Conservation (phyloP, 2,888 invertebrate genomes). For the Nasonia oneida region DNA sequence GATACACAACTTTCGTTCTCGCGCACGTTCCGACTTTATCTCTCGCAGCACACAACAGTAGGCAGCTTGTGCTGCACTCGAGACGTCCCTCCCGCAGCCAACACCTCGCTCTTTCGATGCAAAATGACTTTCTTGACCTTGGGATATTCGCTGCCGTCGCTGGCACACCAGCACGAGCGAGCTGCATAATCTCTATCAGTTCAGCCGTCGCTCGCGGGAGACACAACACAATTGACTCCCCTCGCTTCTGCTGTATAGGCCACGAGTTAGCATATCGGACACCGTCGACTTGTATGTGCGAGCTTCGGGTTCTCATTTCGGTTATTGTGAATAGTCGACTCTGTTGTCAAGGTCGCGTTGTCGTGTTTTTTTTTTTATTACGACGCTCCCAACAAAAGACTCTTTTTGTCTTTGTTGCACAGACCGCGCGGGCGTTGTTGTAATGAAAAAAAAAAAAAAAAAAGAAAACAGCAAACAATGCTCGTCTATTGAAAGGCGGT, state of each 20-base stretch:
- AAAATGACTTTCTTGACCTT: conserved; percentile 28
- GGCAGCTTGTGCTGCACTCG: background rate
- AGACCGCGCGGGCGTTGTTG: background rate
- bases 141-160: conserved; percentile 8
- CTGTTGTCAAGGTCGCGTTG: background rate
- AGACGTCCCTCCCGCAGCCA: background rate
- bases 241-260: background rate
- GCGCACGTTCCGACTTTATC: background rate
- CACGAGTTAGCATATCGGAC: background rate
- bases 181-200: conserved; percentile 40
- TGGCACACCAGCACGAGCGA: background rate
- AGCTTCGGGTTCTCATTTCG: background rate
- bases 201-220: background rate
- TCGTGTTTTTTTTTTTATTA: background rate
- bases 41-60: background rate
- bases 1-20: background rate
- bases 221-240: conserved; percentile 16
- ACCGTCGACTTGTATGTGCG: background rate
- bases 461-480: background rate
- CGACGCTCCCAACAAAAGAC: background rate
- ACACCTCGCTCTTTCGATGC: background rate
- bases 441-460: background rate
- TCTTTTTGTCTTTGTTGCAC: background rate
- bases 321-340: background rate
- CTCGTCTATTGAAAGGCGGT: background rate